These are phyloP conservation scores for Gadopsis marmoratus DNA, from an alignment of 2,797 vertebrate species.

Conservation along the genomic window DNA sequence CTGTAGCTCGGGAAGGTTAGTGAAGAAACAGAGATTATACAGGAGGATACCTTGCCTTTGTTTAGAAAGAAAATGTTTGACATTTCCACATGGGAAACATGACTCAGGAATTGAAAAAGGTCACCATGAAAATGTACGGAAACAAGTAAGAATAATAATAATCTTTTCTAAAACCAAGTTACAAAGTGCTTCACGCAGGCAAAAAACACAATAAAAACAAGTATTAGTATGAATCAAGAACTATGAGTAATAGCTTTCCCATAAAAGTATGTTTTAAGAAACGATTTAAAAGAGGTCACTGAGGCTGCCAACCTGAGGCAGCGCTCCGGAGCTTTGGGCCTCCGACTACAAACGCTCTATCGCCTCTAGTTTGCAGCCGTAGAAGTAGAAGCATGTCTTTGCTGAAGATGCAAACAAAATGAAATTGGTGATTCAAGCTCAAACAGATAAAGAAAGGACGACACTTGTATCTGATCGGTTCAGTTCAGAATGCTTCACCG, in stretches of 20 bases:
- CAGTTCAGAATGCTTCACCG: not conserved
- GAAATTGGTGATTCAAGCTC: slow-evolving; percentile 1
- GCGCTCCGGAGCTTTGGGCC: too few species aligned
- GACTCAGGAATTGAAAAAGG: slow-evolving; percentile 22
- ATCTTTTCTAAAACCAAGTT: too few species aligned
- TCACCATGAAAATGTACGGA: slow-evolving; percentile 26
- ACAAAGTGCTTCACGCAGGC: too few species aligned
- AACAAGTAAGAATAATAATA: too few species aligned
- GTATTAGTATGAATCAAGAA: too few species aligned
- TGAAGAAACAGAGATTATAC: slow-evolving; percentile 14
- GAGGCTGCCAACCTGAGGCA: too few species aligned
- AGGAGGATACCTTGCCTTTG: not conserved
- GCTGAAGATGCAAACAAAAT: slow-evolving; percentile 5
- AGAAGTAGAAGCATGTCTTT: slow-evolving; percentile 17
- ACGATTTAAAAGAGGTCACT: too few species aligned
- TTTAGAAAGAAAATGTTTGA: slow-evolving; percentile 34
- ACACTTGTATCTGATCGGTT: slow-evolving; percentile 6
- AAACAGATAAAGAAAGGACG: slow-evolving; percentile 11
- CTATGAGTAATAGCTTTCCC: too few species aligned
- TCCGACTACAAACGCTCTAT: too few species aligned
- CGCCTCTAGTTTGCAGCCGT: too few species aligned
- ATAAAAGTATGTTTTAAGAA: too few species aligned
- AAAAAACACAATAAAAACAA: too few species aligned
- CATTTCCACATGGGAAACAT: slow-evolving; percentile 22
- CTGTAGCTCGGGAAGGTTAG: not conserved